Evolutionary conservation across 1,140 invertebrate genomes (phyloP).

Genomic region (Brachystomella parvula): DNA sequence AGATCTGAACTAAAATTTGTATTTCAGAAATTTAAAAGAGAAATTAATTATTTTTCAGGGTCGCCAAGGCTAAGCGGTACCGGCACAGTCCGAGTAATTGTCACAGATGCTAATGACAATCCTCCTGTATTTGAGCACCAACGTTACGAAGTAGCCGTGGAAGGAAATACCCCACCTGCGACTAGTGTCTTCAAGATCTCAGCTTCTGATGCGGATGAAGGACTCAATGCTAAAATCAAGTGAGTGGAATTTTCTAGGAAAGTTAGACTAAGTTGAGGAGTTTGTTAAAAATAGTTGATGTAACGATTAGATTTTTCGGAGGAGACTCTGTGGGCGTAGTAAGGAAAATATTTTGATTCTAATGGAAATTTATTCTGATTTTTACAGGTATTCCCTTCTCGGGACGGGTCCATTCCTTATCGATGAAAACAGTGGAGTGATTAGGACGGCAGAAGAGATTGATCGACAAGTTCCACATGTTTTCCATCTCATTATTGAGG

Average conservation of each 20-base stretch:
- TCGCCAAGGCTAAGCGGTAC: constrained; percentile 80
- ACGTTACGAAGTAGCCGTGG: constrained; percentile 63
- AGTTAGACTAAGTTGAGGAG: not conserved
- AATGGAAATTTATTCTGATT: not conserved
- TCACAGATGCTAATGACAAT: constrained; percentile 72
- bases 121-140: constrained; percentile 56
- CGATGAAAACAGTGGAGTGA: constrained; percentile 62
- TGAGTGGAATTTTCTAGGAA: constrained; percentile 39
- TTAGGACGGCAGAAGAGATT: constrained; percentile 59
- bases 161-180: constrained; percentile 65
- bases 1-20: not conserved
- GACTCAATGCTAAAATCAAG: constrained; percentile 73
- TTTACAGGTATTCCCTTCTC: not conserved
- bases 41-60: constrained; percentile 48
- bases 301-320: no score
- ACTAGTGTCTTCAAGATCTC: constrained; percentile 61
- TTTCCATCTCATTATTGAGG: constrained; percentile 73
- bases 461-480: constrained; percentile 68
- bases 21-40: not conserved
- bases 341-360: no score
- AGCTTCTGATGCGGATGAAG: constrained; percentile 71
- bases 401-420: constrained; percentile 53
- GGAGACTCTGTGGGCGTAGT: no score
- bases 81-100: constrained; percentile 73
- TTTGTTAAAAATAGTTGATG: not conserved